Evolutionary conservation across 30 jellyfish, hydroid and myxozoan genomes (phyloP), one percentile per base, ranked within the genome.

Genomic region (Chrysaora quinquecirrha): DNA sequence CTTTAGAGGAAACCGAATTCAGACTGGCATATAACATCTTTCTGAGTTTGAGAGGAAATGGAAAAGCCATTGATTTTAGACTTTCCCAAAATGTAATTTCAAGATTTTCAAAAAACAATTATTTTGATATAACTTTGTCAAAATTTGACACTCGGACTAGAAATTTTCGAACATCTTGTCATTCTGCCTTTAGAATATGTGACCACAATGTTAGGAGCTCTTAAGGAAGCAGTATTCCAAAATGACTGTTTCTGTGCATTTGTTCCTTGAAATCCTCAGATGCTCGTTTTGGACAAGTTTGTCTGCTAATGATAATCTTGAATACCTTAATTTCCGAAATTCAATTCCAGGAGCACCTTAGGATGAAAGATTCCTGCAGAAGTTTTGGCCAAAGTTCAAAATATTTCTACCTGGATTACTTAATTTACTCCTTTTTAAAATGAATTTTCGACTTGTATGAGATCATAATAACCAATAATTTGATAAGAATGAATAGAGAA

Each of bases 161-260:
- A 62, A 62, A 23, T 62, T 62, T 23, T 62, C 75, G 75, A 38
- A 23, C 75, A 62, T 62, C 75, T 62, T 62, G 75, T 62, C 35
- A 23, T 25, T 62, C 38, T 62, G 75, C 75, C 35, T 62, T 6
- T 22, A 18, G 25, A 7, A 62, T 62, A 62, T 62, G 33, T 23
- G 38, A 62, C 75, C 75, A 62, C 31, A 62, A 62, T 62, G 38
- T 62, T 62, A 62, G 75, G 75, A 62, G 75, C 75, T 62, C 75
- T 62, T 62, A 23, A 14, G 38, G 75, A 23, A 14, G 75, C 75
- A 62, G 54, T 62, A 62, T 62, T 62, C 35, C 75, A 62, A 23
- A 62, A 62, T 18, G 38, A 62, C 75, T 62, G 35, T 62, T 18
- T 62, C 25, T 62, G 75, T 62, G 75, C 25, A 62, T 62, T 62